These are phyloP conservation scores for Danaus plexippus DNA, from an alignment of 1,140 invertebrate genomes.

Conservation along the genomic window DNA sequence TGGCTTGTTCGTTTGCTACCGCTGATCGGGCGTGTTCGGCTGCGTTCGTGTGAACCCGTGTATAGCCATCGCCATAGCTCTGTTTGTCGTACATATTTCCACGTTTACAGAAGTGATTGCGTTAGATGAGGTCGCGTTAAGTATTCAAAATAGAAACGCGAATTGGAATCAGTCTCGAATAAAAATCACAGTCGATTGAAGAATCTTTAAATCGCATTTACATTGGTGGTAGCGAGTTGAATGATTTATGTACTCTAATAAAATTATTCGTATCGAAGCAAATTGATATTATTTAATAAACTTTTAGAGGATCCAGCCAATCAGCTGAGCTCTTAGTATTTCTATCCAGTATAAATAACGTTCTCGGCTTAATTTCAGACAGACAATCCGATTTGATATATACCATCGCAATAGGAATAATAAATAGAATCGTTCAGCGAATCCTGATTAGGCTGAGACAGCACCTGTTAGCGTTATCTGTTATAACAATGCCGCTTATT, in stretches of 20 bases:
- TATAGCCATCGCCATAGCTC: slow-evolving; percentile 16
- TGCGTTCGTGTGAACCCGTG: slow-evolving; percentile 24
- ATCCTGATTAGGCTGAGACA: slow-evolving; percentile 34
- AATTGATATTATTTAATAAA: neutral
- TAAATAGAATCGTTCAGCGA: slow-evolving; percentile 35
- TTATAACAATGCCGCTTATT: slow-evolving; percentile 16
- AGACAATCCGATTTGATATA: slow-evolving; percentile 38
- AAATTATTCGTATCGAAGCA: neutral
- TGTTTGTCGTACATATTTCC: slow-evolving; percentile 55
- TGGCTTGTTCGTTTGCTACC: slow-evolving; percentile 46
- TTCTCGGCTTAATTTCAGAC: slow-evolving; percentile 36
- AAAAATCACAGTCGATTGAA: too few relatives aligned
- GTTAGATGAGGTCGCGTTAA: slow-evolving; percentile 36
- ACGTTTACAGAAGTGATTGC: slow-evolving; percentile 56
- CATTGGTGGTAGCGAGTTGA: neutral
- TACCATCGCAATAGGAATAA: slow-evolving; percentile 36
- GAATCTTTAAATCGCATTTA: too few relatives aligned
- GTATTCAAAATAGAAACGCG: slow-evolving; percentile 22
- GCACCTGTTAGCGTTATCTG: slow-evolving; percentile 32
- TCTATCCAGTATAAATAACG: slow-evolving; percentile 18
- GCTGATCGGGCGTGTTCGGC: slow-evolving; percentile 23
- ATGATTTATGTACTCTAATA: neutral
- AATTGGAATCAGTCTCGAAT: neutral
- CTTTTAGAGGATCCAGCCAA: slow-evolving; percentile 10
- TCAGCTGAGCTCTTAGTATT: slow-evolving; percentile 12